A percentile compares a stretch with the other conserved stretches of the same genome.
phyloP scores from a whole-genome alignment of 2,797 vertebrate genomes.

The Bradypodion ventrale region DNA sequence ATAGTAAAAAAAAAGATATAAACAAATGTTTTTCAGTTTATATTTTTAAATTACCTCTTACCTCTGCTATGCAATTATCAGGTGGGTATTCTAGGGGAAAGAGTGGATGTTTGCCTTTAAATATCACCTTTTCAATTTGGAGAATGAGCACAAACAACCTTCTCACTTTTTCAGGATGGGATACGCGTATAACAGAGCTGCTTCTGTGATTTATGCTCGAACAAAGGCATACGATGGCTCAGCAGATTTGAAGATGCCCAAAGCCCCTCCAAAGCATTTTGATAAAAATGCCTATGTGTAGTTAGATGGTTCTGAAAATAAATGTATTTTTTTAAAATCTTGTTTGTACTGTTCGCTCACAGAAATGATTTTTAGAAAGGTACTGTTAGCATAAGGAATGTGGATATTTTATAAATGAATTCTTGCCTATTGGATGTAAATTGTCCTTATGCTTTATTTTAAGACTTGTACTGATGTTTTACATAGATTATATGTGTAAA shows the following conservation, averaged over 20 bases:
- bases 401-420: conserved; percentile 69
- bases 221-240: conserved; percentile 76
- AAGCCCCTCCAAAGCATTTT: conserved; percentile 87
- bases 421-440: conserved; percentile 62
- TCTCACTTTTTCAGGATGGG: conserved; percentile 70
- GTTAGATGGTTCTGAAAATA: conserved; percentile 20
- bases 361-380: conserved; percentile 52
- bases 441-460: conserved; percentile 64
- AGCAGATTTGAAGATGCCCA: conserved; percentile 72
- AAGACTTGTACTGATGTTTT: conserved; percentile 65
- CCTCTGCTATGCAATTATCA: not conserved
- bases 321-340: conserved; percentile 43
- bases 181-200: conserved; percentile 79
- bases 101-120: not conserved
- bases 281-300: conserved; percentile 94
- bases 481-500: conserved; percentile 69
- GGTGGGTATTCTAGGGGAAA: not conserved
- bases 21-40: not conserved
- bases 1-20: not conserved
- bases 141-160: not conserved
- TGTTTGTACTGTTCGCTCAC: conserved; percentile 57
- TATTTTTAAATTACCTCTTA: not conserved
- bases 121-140: not conserved
- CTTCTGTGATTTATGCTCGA: conserved; percentile 81
- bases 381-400: conserved; percentile 53